Base-by-base conservation (phyloP, 2,888 invertebrate genomes). In the Caenorhabditis sp. region DNA sequence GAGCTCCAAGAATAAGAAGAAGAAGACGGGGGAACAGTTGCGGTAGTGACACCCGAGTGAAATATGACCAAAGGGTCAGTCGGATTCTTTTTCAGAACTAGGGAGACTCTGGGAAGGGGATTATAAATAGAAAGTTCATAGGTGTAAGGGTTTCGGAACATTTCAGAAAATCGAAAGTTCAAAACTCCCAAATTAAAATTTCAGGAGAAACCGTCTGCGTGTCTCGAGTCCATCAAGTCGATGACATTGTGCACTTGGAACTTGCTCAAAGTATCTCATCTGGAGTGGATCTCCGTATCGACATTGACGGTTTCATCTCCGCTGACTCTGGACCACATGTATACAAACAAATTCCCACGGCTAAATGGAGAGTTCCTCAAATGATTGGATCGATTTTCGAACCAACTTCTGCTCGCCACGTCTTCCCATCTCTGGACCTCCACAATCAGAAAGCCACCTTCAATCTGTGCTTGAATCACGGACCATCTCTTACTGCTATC, bases 181-280 rank as follows among this genome's bases (percentile, higher is more conserved):
- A 38, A 38, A 2, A 38, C 12, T 38, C 38, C n/a, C n/a, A n/a
- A n/a, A n/a, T n/a, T n/a, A 10, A 38, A 38, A 14, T 85, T 87
- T 14, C 76, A 87, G 87, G 85, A n/a, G 75, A 81, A 63, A 85
- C 85, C 14, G 64, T 87, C 16, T 87, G 87, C 51, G 83, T 87
- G 8, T 22, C 81, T 6, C 49, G 58, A 35, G 44, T 77, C 6
- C 68, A 76, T 24, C 49, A 41, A 19, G 28, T 59, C 35, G 69
- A 56, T n/a, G 73, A 80, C 2, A 41, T 75, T 4, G 47, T 63
- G 26, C 51, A 80, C 41, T 28, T 80, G 35, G 79, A 80, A 24
- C 73, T 77, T 26, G 83, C 83, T 1, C 80, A 84, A 47, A 44
- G 66, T n/a, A 47, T 84, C 47, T 56, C 59, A 19, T 44, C 66